Conservation (phyloP, 2,797 vertebrate genomes). For the Leuciscus waleckii region DNA sequence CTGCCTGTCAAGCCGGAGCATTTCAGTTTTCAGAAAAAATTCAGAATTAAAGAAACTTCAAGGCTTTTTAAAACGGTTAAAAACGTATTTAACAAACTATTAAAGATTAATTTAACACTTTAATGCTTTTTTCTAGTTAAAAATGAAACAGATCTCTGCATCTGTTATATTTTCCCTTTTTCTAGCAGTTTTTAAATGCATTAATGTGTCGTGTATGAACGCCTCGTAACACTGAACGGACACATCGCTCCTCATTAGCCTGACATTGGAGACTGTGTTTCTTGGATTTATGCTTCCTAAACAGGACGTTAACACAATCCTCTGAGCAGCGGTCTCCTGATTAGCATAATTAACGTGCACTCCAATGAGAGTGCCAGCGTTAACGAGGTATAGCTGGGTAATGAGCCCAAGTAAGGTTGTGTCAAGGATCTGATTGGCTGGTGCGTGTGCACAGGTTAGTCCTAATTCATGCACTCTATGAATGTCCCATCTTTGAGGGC, state of each 20-base stretch:
- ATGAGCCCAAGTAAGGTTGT: neutral
- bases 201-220: neutral
- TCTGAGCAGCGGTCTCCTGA: slow-evolving; percentile 9
- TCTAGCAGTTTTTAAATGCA: neutral
- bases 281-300: slow-evolving; percentile 34
- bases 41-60: too few species aligned
- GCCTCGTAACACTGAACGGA: neutral
- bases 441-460: neutral
- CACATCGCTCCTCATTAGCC: neutral
- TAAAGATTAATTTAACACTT: too few species aligned
- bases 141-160: too few species aligned
- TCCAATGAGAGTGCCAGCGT: slow-evolving; percentile 8
- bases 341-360: slow-evolving; percentile 39
- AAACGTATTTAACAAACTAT: too few species aligned
- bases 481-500: neutral
- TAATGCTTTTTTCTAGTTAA: neutral
- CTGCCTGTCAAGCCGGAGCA: too few species aligned
- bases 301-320: slow-evolving; percentile 23
- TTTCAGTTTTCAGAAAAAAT: neutral
- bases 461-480: neutral
- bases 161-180: neutral
- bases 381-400: slow-evolving; percentile 27
- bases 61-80: too few species aligned
- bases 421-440: neutral
- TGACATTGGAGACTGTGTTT: neutral